Percentiles rank a stretch among this genome's conserved stretches.
Evolutionary conservation across 2,113 vertebrate species (phyloP).

Genomic region (Tragelaphus scriptus): DNA sequence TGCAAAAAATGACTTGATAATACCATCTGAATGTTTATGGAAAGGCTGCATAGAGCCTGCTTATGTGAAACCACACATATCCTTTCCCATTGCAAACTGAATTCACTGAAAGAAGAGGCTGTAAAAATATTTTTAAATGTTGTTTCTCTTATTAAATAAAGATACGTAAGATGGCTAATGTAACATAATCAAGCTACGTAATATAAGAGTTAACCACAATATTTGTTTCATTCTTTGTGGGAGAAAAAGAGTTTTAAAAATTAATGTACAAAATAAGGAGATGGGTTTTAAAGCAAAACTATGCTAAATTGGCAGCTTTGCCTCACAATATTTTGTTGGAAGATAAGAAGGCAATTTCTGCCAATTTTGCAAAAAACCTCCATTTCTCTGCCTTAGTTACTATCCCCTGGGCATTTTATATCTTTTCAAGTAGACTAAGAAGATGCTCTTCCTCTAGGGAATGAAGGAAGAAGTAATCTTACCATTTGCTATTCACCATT

Average conservation of each 20-base stretch:
- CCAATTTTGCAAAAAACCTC: conserved; percentile 18
- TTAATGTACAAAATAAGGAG: conserved; percentile 41
- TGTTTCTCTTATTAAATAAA: conserved; percentile 44
- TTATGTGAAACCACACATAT: conserved; percentile 44
- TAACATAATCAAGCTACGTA: neutral
- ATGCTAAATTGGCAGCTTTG: conserved; percentile 31
- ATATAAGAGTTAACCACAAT: neutral
- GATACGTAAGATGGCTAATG: neutral
- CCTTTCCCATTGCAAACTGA: neutral
- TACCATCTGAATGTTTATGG: conserved; percentile 60
- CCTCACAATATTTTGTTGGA: conserved; percentile 51
- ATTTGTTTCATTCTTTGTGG: conserved; percentile 18
- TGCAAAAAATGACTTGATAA: conserved; percentile 59
- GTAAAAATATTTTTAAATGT: conserved; percentile 31
- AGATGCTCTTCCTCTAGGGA: neutral
- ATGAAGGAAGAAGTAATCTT: neutral
- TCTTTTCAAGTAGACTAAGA: neutral
- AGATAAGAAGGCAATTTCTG: conserved; percentile 45
- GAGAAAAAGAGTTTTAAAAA: conserved; percentile 26
- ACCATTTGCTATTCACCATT: neutral
- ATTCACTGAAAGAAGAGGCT: neutral
- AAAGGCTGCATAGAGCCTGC: neutral
- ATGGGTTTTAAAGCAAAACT: conserved; percentile 33
- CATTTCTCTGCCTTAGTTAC: neutral
- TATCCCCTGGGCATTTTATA: neutral